Percentiles rank a stretch among this genome's conserved stretches.
Conservation (phyloP, 2,888 invertebrate species). For the Pandemis cinnamomeana region DNA sequence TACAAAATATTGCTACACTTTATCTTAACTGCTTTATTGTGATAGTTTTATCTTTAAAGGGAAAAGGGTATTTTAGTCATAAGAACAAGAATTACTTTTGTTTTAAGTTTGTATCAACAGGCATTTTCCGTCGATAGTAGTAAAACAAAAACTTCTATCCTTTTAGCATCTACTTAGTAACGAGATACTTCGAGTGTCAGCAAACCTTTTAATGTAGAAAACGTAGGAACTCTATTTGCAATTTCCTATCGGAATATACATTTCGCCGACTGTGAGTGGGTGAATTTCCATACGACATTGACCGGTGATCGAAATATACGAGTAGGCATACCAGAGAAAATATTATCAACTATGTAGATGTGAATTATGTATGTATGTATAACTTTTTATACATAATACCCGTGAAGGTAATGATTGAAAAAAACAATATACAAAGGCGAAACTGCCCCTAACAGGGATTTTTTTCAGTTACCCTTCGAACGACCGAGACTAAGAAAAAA, state of each 20-base stretch:
- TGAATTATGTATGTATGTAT: no score
- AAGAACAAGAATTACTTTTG: no score
- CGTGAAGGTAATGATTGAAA: no score
- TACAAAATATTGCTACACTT: no score
- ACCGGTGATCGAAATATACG: background rate
- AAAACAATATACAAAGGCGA: no score
- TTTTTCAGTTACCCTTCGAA: no score
- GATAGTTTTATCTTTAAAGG: background rate
- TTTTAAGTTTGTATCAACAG: background rate
- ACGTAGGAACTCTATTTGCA: constrained; percentile 20
- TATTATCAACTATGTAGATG: no score
- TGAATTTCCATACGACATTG: constrained; percentile 12
- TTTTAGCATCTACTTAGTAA: constrained; percentile 19
- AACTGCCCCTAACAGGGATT: no score
- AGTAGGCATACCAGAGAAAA: no score
- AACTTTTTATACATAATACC: no score
- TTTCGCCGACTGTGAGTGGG: background rate
- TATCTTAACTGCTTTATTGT: no score
- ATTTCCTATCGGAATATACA: constrained; percentile 31
- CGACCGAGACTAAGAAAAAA: no score
- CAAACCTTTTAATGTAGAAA: constrained; percentile 23
- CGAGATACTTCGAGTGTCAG: constrained; percentile 6
- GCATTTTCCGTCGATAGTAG: background rate
- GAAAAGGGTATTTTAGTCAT: background rate
- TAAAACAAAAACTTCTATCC: background rate